These are phyloP conservation scores for Petromus typicus DNA, from an alignment of 2,113 vertebrate genomes.

Conservation along the genomic window DNA sequence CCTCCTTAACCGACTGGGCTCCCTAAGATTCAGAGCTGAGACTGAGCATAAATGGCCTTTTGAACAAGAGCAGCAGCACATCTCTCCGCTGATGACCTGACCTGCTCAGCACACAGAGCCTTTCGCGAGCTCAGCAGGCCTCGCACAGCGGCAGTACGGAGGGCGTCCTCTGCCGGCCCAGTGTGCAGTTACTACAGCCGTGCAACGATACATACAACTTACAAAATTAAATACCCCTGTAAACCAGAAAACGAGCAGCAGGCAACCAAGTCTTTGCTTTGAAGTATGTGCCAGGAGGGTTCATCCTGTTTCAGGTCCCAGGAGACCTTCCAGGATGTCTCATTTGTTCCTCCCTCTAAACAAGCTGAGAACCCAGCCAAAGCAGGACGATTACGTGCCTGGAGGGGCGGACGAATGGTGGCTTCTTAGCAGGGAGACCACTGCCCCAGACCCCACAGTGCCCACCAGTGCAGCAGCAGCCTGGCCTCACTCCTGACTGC, in stretches of 20 bases:
- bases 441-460: no score
- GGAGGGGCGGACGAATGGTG: not conserved
- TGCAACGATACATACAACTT: constrained; percentile 91
- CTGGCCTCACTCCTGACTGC: not conserved
- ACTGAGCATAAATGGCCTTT: constrained; percentile 88
- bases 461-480: not conserved
- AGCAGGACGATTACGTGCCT: not conserved
- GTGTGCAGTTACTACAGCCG: constrained; percentile 95
- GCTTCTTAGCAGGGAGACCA: not conserved
- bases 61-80: constrained; percentile 83
- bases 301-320: not conserved
- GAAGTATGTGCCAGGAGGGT: constrained; percentile 73
- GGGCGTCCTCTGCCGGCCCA: constrained; percentile 75
- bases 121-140: no score
- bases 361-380: not conserved
- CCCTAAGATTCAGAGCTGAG: constrained; percentile 24
- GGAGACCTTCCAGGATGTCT: constrained; percentile 20
- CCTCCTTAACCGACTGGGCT: not conserved
- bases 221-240: constrained; percentile 87
- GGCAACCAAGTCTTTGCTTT: constrained; percentile 91
- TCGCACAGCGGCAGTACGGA: not conserved
- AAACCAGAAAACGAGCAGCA: constrained; percentile 89
- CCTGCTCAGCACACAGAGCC: constrained; percentile 58
- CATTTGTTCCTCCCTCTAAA: not conserved
- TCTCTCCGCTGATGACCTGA: constrained; percentile 68